Evolutionary conservation across 2,797 vertebrate genomes (phyloP).

Genomic region (Anableps anableps): DNA sequence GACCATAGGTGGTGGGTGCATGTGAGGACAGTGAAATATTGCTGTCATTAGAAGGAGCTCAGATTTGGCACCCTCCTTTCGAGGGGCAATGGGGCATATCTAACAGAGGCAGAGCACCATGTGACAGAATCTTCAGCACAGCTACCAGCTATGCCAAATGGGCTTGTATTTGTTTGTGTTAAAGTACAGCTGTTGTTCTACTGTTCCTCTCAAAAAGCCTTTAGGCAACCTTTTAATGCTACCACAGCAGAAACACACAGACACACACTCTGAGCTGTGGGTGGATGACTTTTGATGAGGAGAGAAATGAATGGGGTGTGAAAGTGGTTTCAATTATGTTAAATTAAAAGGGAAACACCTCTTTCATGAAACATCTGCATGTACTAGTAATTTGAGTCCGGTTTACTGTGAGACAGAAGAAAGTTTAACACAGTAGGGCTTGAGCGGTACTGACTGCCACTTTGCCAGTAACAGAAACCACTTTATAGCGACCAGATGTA

Average conservation of each 20-base stretch:
- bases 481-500: too few relatives aligned
- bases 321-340: slow-evolving; percentile 47
- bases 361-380: background rate
- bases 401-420: background rate
- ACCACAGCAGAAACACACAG: slow-evolving; percentile 28
- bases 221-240: slow-evolving; percentile 61
- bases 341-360: slow-evolving; percentile 13
- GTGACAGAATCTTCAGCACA: slow-evolving; percentile 53
- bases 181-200: slow-evolving; percentile 60
- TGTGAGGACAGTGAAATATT: slow-evolving; percentile 73
- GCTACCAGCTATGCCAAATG: slow-evolving; percentile 50
- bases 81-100: slow-evolving; percentile 74
- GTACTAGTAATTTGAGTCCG: background rate
- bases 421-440: too few relatives aligned
- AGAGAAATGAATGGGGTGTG: slow-evolving; percentile 37
- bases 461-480: too few relatives aligned
- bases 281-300: slow-evolving; percentile 40
- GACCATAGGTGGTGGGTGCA: slow-evolving; percentile 27
- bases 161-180: slow-evolving; percentile 33
- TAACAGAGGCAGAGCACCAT: slow-evolving; percentile 61
- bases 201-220: slow-evolving; percentile 56
- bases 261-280: slow-evolving; percentile 26
- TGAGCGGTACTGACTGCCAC: too few relatives aligned
- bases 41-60: slow-evolving; percentile 70
- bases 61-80: slow-evolving; percentile 65